Conservation (phyloP, 2,797 vertebrate species). For the Toxotes lorentzi region DNA sequence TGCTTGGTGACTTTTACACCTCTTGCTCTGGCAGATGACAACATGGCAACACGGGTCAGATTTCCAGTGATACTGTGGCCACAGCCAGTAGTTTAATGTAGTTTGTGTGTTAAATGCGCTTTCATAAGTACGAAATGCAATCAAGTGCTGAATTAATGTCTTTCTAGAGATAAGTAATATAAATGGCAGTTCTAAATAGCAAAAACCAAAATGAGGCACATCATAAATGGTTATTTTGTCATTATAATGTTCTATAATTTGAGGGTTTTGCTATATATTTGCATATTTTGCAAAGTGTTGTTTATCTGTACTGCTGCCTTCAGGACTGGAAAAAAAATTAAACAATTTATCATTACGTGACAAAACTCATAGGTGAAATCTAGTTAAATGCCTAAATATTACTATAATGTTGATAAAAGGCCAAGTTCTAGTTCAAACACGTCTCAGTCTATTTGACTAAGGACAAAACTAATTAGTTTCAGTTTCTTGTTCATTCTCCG, state of each 20-base stretch:
- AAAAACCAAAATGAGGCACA: too few species aligned
- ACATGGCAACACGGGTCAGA: neutral
- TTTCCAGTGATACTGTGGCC: conserved; percentile 1
- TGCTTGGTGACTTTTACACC: conserved; percentile 49
- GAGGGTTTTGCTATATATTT: too few species aligned
- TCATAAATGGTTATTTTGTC: too few species aligned
- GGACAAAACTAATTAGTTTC: neutral
- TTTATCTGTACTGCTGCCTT: neutral
- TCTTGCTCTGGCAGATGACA: conserved; percentile 15
- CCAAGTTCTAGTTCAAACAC: neutral
- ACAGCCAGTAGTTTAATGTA: neutral
- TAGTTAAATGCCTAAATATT: neutral
- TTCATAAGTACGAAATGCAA: neutral
- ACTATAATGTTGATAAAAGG: neutral
- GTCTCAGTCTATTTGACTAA: neutral
- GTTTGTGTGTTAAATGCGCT: neutral
- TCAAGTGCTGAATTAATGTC: neutral
- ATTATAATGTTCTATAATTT: too few species aligned
- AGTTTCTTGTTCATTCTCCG: neutral
- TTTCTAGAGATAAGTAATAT: neutral
- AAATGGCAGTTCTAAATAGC: neutral
- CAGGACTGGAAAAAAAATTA: neutral
- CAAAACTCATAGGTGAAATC: neutral
- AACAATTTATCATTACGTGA: neutral
- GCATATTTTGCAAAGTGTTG: too few species aligned